Percentiles rank a stretch among this genome's conserved stretches.
These are phyloP conservation scores for Naja naja DNA, from an alignment of 2,113 vertebrate genomes.

Conservation along the genomic window DNA sequence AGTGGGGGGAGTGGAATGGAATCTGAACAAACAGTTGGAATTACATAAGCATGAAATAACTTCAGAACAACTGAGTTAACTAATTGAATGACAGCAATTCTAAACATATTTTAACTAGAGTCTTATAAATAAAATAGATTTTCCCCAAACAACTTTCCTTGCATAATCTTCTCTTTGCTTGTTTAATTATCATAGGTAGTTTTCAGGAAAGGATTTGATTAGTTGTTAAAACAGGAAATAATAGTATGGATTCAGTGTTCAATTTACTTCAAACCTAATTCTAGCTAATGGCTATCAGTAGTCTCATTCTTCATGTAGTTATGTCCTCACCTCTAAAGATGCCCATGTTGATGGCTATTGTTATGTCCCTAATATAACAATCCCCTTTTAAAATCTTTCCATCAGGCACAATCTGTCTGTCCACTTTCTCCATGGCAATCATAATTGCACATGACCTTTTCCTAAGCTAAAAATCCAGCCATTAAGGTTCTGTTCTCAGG, in stretches of 20 bases:
- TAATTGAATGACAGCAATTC: conserved; percentile 28
- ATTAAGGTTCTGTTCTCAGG: neutral
- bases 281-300: neutral
- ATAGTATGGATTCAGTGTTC: neutral
- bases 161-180: conserved; percentile 10
- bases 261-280: neutral
- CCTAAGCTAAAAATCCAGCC: neutral
- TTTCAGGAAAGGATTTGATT: conserved; percentile 7
- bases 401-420: neutral
- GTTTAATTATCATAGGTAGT: conserved; percentile 35
- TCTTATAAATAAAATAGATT: conserved; percentile 17
- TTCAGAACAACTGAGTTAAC: conserved; percentile 28
- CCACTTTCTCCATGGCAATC: neutral
- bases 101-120: neutral
- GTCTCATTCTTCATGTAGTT: neutral
- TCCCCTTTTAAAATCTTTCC: neutral
- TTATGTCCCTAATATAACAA: neutral
- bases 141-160: conserved; percentile 26
- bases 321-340: neutral
- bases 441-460: neutral
- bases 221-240: conserved; percentile 12
- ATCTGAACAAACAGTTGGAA: neutral
- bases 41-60: conserved; percentile 6
- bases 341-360: neutral
- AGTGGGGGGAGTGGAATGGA: neutral